These are phyloP conservation scores for Nemopilema nomurai DNA, from an alignment of 30 jellyfish, hydroid and myxozoan genomes.

Conservation along the genomic window DNA sequence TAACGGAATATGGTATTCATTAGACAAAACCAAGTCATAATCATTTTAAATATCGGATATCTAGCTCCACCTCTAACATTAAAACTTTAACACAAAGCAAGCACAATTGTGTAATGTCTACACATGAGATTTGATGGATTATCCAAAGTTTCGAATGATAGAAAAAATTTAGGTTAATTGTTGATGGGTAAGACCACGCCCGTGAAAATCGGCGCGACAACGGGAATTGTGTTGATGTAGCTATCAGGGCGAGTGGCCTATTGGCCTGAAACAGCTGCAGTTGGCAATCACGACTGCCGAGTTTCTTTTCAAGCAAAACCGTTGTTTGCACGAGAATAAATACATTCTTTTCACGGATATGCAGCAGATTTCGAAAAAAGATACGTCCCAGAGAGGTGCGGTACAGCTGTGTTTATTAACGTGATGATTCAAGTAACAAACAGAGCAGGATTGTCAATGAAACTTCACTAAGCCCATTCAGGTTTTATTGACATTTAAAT, in stretches of 20 bases:
- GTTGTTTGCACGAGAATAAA: slow-evolving; percentile 23
- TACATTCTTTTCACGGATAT: slow-evolving; percentile 3
- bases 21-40: not conserved
- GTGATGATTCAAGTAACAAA: not conserved
- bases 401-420: not conserved
- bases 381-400: not conserved
- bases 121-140: not conserved
- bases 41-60: not conserved
- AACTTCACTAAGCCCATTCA: not conserved
- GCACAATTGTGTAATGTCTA: no score
- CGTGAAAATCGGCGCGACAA: not conserved
- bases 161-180: no score
- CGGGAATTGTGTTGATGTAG: not conserved
- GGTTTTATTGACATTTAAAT: not conserved
- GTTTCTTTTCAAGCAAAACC: slow-evolving; percentile 32
- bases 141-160: not conserved
- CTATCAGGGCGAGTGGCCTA: not conserved
- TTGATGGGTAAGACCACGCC: not conserved
- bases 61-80: not conserved
- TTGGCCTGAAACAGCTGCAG: not conserved
- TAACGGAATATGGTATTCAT: not conserved
- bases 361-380: not conserved
- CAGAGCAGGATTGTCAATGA: not conserved
- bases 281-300: not conserved
- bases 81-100: not conserved